Evolutionary conservation across 2,888 invertebrate species (phyloP).

Genomic region (Perdita meconis): DNA sequence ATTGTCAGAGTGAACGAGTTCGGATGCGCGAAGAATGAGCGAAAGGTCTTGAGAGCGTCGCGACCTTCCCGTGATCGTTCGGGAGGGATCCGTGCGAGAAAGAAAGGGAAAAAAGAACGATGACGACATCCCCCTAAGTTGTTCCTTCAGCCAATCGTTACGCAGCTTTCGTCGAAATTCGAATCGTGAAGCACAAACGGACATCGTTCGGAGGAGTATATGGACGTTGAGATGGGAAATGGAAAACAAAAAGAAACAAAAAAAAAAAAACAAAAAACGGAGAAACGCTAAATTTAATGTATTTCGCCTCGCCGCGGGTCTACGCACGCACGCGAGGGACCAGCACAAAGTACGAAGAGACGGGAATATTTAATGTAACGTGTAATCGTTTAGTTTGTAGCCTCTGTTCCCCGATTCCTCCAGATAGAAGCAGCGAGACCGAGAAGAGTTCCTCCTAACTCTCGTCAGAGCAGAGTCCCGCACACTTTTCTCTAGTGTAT

Average conservation of each 20-base stretch:
- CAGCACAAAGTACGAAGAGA: constrained; percentile 59
- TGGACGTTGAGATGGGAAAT: constrained; percentile 12
- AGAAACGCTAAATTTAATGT: constrained; percentile 41
- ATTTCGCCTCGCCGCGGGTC: constrained; percentile 47
- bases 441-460: constrained; percentile 63
- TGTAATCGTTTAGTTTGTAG: constrained; percentile 79
- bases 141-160: constrained; percentile 47
- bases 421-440: constrained; percentile 59
- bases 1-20: constrained; percentile 56
- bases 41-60: constrained; percentile 56
- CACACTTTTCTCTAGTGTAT: constrained; percentile 45
- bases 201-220: constrained; percentile 10
- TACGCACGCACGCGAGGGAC: constrained; percentile 55
- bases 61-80: constrained; percentile 53
- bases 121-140: constrained; percentile 28
- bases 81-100: constrained; percentile 25
- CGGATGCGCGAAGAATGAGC: constrained; percentile 57
- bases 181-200: constrained; percentile 20
- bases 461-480: constrained; percentile 53
- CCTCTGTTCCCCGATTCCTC: constrained; percentile 62
- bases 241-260: constrained; percentile 20
- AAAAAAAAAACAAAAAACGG: neutral
- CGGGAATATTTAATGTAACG: constrained; percentile 74
- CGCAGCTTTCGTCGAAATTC: constrained; percentile 42
- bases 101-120: constrained; percentile 1